Evolutionary conservation across 1,140 invertebrate species (phyloP).

Genomic region (Scaptomyza hsui): DNA sequence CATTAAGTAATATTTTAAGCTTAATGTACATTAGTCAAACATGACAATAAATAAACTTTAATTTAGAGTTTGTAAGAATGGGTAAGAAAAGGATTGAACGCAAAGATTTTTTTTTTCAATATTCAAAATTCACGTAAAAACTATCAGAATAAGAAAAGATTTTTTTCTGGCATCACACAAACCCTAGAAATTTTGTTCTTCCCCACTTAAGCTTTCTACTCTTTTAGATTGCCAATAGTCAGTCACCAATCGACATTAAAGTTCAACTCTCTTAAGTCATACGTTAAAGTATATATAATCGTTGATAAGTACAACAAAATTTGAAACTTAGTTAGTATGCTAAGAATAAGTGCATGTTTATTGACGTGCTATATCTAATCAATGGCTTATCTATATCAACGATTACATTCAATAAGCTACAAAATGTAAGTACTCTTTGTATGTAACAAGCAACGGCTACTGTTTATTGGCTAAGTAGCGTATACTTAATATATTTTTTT

Average conservation of each 20-base stretch:
- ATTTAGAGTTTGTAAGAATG: too few species aligned
- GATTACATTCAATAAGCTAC: not conserved
- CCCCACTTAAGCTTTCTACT: too few species aligned
- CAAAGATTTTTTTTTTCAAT: too few species aligned
- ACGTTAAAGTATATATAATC: not conserved
- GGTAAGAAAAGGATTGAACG: too few species aligned
- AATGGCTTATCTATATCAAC: conserved; percentile 19
- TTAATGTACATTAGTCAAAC: not conserved
- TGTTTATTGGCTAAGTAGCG: not conserved
- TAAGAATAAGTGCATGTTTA: not conserved
- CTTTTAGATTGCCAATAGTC: not conserved
- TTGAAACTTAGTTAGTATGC: not conserved
- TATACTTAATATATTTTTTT: too few species aligned
- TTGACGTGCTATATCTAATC: conserved; percentile 39
- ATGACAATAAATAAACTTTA: not conserved
- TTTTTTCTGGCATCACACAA: too few species aligned
- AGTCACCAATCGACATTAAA: too few species aligned
- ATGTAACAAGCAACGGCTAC: not conserved
- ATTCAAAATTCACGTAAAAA: too few species aligned
- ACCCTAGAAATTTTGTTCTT: too few species aligned
- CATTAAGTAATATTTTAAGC: not conserved
- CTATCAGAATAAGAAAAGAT: too few species aligned
- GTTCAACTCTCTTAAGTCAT: not conserved
- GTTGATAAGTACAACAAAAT: not conserved
- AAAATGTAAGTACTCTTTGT: not conserved